Conservation (phyloP, 1,140 invertebrate genomes). For the Cydia splendana region DNA sequence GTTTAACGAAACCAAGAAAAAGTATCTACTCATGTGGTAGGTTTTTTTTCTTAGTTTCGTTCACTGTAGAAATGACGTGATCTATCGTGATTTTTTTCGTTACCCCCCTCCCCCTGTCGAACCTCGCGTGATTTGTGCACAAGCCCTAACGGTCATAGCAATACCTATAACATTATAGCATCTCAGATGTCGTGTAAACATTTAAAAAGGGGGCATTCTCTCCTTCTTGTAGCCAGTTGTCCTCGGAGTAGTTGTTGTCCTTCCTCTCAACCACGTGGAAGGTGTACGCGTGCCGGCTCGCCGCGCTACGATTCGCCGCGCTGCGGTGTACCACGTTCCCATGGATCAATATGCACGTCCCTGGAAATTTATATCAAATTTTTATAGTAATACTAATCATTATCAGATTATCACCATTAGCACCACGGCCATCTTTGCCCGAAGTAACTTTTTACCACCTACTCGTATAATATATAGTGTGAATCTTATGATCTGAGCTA, state of each 20-base stretch:
- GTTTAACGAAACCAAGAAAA: too few species aligned
- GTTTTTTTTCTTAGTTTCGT: too few species aligned
- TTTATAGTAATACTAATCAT: neutral
- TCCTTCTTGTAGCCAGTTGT: slow-evolving; percentile 92
- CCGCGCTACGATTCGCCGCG: slow-evolving; percentile 89
- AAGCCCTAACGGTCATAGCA: too few species aligned
- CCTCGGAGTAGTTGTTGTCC: slow-evolving; percentile 86
- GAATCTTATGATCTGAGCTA: too few species aligned
- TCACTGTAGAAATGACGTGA: too few species aligned
- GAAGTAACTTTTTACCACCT: neutral
- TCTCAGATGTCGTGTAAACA: slow-evolving; percentile 65
- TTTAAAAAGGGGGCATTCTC: slow-evolving; percentile 68
- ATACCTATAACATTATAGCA: slow-evolving; percentile 35
- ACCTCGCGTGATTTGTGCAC: too few species aligned
- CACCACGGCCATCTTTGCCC: neutral
- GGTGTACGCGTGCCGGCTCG: slow-evolving; percentile 96
- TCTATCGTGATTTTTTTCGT: too few species aligned
- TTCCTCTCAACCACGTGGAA: slow-evolving; percentile 95
- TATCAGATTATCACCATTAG: neutral
- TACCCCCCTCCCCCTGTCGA: too few species aligned
- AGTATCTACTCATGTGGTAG: too few species aligned
- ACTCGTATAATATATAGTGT: too few species aligned
- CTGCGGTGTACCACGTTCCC: slow-evolving; percentile 97
- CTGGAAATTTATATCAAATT: slow-evolving; percentile 78
- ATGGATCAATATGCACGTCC: slow-evolving; percentile 93